Base-by-base conservation (phyloP, 2,888 invertebrate genomes). In the Lydus trimaculatus region DNA sequence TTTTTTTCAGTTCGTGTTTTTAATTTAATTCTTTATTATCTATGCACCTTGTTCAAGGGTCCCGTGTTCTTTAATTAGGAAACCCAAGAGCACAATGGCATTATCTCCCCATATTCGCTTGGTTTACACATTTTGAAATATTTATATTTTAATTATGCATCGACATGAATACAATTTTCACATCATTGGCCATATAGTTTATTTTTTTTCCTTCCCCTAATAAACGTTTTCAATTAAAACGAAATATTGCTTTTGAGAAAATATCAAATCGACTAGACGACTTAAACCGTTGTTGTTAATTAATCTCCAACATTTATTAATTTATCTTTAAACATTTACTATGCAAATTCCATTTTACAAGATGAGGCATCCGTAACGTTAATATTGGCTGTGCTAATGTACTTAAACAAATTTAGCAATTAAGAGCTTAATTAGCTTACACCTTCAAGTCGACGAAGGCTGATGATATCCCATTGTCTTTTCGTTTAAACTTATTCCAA, bases 11-110 rank as follows among this genome's bases (percentile, higher is more conserved):
- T 48, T 48, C 7, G 60, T 65, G 70, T 74, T 78, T 52, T 78
- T 78, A 78, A 78, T 78, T 78, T 76, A 75, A 78, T 78, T 78
- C 78, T 78, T 78, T 78, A 78, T 78, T 74, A 76, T 76, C 76
- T 74, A 73, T 75, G 74, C 75, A 73, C 69, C 72, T 74, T 74
- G 67, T 71, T 70, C 73, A 66, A 64, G 70, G 61, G 69, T 52
- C 52, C 65, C 68, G 58, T 71, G 71, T 67, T 68, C 69, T 69
- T 74, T 73, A 74, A 73, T 74, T 73, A 70, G 67, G 61, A 67
- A 65, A 62, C 69, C 63, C 72, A 61, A 52, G 65, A 67, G 73
- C 64, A 65, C 72, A 71, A 70, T 72, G 69, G 65, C 63, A 71
- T 67, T 60, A 71, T 71, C 67, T 67, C 62, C 67, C 64, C 61